Base-by-base conservation (phyloP, 2,888 invertebrate species). In the Rhyacophila evoluta region DNA sequence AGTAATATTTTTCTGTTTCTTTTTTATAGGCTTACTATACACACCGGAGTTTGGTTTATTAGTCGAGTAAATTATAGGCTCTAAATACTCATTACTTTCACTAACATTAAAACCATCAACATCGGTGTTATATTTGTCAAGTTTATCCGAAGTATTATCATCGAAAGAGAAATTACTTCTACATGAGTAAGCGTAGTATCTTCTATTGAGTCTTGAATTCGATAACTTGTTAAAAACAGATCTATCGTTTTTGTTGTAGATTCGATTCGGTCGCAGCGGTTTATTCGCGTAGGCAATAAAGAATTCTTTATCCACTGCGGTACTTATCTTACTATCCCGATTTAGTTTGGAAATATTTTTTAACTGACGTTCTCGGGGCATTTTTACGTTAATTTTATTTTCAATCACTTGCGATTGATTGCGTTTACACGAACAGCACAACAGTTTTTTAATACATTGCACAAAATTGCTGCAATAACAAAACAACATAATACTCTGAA, bases 341-440 rank as follows among this genome's bases (percentile, higher is more conserved):
- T 81, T 76, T 29, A 71, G 67, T 19, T 79, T 79, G n/a, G 75
- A 36, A 15, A 68, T 29, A 15, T 68, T 76, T 33, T 73, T 77
- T 27, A 38, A 71, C n/a, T 80, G 72, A 28, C 70, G 77, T 25
- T 80, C 79, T 27, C 74, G 39, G 27, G 77, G 74, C 37, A 79
- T 19, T 33, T 82, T 86, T 86, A 2, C 84, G 19, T 89, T 89
- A 88, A 89, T 89, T 12, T 89, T 88, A 4, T 81, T 79, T 68
- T 81, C 79, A 15, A 77, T 77, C 78, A 81, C 77, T 1, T 89
- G 90, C 0, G 89, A 89, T 89, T 89, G 89, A 72, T 89, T 88
- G 41, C 87, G 90, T 86, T 89, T 88, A 82, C 89, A 89, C 0
- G 89, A 87, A 77, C 90, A 90, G 81, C 89, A 89, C 83, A 89